These are phyloP conservation scores for Scaptomyza tumidula DNA, from an alignment of 2,888 invertebrate species.

Conservation along the genomic window DNA sequence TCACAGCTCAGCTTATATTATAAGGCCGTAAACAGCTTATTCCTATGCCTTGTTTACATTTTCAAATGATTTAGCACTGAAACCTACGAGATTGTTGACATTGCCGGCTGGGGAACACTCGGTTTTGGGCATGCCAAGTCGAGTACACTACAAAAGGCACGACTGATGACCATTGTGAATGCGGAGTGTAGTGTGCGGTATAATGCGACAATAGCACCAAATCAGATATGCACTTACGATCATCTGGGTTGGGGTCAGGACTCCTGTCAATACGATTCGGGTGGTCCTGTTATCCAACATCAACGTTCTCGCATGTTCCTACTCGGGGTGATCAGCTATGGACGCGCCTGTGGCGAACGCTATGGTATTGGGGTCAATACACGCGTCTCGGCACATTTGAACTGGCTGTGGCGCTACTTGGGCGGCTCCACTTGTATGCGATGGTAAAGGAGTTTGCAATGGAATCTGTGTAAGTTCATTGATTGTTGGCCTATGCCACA, in stretches of 20 bases:
- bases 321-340: slow-evolving; percentile 86
- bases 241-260: slow-evolving; percentile 82
- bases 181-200: slow-evolving; percentile 57
- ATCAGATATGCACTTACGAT: slow-evolving; percentile 77
- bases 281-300: slow-evolving; percentile 86
- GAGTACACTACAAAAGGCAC: slow-evolving; percentile 85
- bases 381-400: slow-evolving; percentile 85
- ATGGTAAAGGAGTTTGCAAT: slow-evolving; percentile 13
- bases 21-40: no score
- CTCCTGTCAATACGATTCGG: slow-evolving; percentile 86
- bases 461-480: slow-evolving; percentile 1
- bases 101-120: slow-evolving; percentile 86
- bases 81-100: slow-evolving; percentile 60
- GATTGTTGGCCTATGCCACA: slow-evolving; percentile 15
- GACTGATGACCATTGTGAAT: slow-evolving; percentile 81
- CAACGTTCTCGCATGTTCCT: slow-evolving; percentile 82
- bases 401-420: slow-evolving; percentile 85
- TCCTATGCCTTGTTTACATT: no score
- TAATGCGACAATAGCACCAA: slow-evolving; percentile 47
- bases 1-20: no score
- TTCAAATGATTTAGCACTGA: slow-evolving; percentile 23
- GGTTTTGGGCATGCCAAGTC: slow-evolving; percentile 85
- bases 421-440: slow-evolving; percentile 68
- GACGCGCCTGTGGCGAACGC: slow-evolving; percentile 85
- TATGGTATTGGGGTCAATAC: slow-evolving; percentile 86